A percentile compares a stretch with the other conserved stretches of the same genome.
Conservation (phyloP, 2,888 invertebrate species). For the Zygogramma bicolorata region DNA sequence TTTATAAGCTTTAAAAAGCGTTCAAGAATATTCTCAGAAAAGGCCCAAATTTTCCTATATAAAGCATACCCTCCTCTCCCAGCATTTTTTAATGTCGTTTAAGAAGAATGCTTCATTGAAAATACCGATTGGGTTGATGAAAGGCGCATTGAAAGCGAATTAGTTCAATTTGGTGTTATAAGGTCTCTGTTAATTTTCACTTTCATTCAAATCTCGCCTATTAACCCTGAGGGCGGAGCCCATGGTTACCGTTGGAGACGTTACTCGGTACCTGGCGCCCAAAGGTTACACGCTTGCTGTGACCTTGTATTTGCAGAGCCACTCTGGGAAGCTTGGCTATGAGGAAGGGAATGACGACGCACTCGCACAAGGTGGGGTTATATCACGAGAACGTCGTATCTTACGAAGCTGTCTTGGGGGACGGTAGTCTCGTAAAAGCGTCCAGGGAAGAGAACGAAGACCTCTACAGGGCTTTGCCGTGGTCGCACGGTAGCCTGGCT, state of each 20-base stretch:
- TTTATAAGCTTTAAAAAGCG: too few relatives aligned
- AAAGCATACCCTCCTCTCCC: too few relatives aligned
- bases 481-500: constrained; percentile 77
- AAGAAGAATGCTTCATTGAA: too few relatives aligned
- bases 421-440: constrained; percentile 73
- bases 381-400: constrained; percentile 76
- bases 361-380: constrained; percentile 78
- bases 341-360: constrained; percentile 81
- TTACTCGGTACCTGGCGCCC: constrained; percentile 74
- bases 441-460: constrained; percentile 71
- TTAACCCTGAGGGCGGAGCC: constrained; percentile 76
- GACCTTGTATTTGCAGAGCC: constrained; percentile 76
- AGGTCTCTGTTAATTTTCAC: too few relatives aligned
- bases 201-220: too few relatives aligned
- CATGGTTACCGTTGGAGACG: constrained; percentile 76
- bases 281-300: constrained; percentile 77
- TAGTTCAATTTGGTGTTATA: too few relatives aligned
- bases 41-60: too few relatives aligned
- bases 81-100: too few relatives aligned
- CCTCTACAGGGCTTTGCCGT: constrained; percentile 73
- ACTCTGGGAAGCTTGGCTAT: constrained; percentile 78
- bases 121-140: too few relatives aligned
- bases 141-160: too few relatives aligned
- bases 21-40: too few relatives aligned
- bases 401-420: constrained; percentile 75